Evolutionary conservation across 2,888 invertebrate species (phyloP).

Genomic region (Scotopteryx bipunctaria): DNA sequence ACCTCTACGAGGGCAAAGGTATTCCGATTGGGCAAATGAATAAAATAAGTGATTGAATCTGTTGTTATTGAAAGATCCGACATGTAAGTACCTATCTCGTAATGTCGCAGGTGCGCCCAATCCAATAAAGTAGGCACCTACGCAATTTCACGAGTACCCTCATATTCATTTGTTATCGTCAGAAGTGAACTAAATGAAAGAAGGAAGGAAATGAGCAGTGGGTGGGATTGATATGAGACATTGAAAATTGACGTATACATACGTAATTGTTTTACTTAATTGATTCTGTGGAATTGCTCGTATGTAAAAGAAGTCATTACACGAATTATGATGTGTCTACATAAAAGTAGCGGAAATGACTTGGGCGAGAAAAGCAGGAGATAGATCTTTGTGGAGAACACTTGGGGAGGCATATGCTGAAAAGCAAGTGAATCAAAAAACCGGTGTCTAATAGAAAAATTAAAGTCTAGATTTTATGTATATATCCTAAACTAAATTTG

Average conservation of each 20-base stretch:
- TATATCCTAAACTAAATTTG: too few relatives aligned
- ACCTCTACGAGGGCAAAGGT: background rate
- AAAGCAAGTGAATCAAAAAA: too few relatives aligned
- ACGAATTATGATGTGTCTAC: too few relatives aligned
- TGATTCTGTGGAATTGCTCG: background rate
- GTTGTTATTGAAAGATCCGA: conserved; percentile 26
- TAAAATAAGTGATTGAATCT: conserved; percentile 17
- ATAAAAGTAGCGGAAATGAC: too few relatives aligned
- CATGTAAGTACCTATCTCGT: conserved; percentile 1
- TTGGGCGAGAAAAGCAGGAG: too few relatives aligned
- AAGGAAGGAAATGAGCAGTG: conserved; percentile 15
- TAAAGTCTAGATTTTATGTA: too few relatives aligned
- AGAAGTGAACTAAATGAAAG: conserved; percentile 20
- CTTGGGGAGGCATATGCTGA: too few relatives aligned
- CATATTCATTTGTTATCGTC: conserved; percentile 28
- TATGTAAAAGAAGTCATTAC: too few relatives aligned
- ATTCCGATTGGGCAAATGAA: conserved; percentile 8
- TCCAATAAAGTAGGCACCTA: conserved; percentile 32
- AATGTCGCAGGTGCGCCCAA: conserved; percentile 25
- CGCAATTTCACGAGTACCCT: conserved; percentile 8
- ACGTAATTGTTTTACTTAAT: conserved; percentile 2
- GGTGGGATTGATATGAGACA: conserved; percentile 4
- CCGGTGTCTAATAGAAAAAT: too few relatives aligned
- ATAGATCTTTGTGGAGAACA: too few relatives aligned
- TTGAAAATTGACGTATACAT: conserved; percentile 3